A percentile compares a stretch with the other conserved stretches of the same genome.
Evolutionary conservation across 2,113 vertebrate species (phyloP).

Genomic region (Entosphenus tridentatus): DNA sequence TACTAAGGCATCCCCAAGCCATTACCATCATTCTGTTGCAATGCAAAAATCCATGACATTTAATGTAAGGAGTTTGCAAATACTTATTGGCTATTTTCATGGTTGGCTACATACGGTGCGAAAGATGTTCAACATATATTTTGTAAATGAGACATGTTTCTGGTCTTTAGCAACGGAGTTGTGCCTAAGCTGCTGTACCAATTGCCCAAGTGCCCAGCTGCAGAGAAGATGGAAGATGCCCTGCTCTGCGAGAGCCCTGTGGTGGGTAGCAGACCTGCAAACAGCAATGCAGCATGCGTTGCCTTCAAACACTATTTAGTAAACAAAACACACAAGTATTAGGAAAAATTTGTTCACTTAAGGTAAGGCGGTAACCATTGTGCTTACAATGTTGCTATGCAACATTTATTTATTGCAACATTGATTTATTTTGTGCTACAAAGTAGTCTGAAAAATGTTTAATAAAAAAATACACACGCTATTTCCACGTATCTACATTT

Average conservation of each 20-base stretch:
- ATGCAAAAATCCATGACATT: neutral
- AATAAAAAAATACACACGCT: no score
- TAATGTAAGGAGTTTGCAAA: neutral
- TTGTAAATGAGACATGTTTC: slow-evolving; percentile 7
- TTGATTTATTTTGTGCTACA: no score
- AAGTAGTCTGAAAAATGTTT: no score
- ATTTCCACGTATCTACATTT: no score
- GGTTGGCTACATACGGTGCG: no score
- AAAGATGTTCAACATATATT: neutral
- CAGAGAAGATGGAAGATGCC: slow-evolving; percentile 79
- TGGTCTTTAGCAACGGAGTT: slow-evolving; percentile 34
- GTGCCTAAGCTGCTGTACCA: slow-evolving; percentile 53
- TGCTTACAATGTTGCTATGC: no score
- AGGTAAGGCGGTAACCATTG: no score
- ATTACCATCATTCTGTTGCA: slow-evolving; percentile 4
- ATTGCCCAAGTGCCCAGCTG: slow-evolving; percentile 40
- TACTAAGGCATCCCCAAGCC: neutral
- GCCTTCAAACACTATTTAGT: no score
- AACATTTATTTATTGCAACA: no score
- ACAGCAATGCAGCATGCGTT: neutral
- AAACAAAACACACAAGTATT: no score
- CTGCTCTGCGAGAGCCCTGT: slow-evolving; percentile 64
- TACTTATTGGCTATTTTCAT: neutral
- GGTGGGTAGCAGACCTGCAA: slow-evolving; percentile 30
- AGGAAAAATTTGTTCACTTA: no score